Percentiles rank a stretch among this genome's conserved stretches.
These are phyloP conservation scores for Coecobrya sp. DNA, from an alignment of 2,888 invertebrate genomes.

Conservation along the genomic window DNA sequence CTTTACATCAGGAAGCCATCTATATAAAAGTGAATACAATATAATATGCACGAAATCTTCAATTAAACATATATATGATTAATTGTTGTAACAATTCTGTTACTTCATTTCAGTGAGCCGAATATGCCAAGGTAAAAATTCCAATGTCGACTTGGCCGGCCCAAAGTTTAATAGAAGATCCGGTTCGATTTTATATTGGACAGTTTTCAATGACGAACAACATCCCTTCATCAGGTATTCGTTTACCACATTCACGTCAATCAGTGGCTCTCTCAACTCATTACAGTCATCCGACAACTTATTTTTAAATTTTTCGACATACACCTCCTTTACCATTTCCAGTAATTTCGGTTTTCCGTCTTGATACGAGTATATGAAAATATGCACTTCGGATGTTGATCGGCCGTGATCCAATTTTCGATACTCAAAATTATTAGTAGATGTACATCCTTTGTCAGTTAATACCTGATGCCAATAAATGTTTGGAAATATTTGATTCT, in stretches of 20 bases:
- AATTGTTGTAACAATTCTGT: no score
- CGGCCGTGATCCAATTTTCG: no score
- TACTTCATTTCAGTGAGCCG: no score
- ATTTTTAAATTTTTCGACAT: background rate
- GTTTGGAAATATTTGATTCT: background rate
- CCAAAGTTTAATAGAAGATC: background rate
- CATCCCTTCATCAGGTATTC: background rate
- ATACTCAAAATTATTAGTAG: no score
- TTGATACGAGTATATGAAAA: background rate
- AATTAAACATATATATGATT: no score
- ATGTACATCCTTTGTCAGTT: background rate
- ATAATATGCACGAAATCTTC: no score
- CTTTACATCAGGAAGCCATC: no score
- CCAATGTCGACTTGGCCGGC: no score
- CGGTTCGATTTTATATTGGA: background rate
- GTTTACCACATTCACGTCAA: background rate
- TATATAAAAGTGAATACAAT: no score
- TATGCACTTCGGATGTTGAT: background rate
- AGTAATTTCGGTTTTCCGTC: background rate
- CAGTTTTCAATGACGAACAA: background rate
- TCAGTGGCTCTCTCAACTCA: background rate
- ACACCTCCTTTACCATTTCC: background rate
- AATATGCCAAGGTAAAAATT: no score
- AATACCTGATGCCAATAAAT: background rate
- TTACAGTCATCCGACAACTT: background rate